Evolutionary conservation across 2,797 vertebrate species (phyloP).

Genomic region (Pangasius djambal): DNA sequence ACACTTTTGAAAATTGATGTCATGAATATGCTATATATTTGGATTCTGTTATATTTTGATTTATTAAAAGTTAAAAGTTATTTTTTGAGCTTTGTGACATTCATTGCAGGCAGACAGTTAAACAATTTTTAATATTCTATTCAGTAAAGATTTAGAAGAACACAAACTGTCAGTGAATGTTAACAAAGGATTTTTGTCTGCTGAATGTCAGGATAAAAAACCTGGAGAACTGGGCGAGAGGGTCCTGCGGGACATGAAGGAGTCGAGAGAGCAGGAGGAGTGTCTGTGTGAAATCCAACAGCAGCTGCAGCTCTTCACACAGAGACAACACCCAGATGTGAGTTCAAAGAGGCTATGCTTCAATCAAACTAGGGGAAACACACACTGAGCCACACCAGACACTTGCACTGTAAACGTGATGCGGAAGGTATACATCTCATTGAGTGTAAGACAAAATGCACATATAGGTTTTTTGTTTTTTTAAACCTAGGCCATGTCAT

Average conservation of each 20-base stretch:
- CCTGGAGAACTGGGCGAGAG: conserved; percentile 81
- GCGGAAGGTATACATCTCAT: conserved; percentile 24
- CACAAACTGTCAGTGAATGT: not conserved
- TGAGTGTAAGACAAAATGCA: conserved; percentile 21
- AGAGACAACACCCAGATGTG: conserved; percentile 69
- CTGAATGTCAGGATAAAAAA: conserved; percentile 67
- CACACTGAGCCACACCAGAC: conserved; percentile 46
- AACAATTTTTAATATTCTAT: not conserved
- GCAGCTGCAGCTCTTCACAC: conserved; percentile 81
- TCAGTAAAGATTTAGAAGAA: not conserved
- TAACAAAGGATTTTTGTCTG: conserved; percentile 41
- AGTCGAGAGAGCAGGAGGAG: conserved; percentile 79
- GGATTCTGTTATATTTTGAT: not conserved
- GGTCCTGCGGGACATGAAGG: conserved; percentile 81
- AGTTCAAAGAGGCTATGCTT: conserved; percentile 69
- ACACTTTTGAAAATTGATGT: not conserved
- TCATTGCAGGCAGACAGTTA: not conserved
- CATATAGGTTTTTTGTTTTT: not conserved
- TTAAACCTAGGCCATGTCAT: not conserved
- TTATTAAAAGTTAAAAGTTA: not conserved
- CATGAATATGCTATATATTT: not conserved
- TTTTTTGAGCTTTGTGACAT: not conserved
- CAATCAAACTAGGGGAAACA: conserved; percentile 50
- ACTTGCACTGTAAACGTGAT: conserved; percentile 42
- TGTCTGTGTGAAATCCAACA: conserved; percentile 86